These are phyloP conservation scores for Andrena haemorrhoa DNA, from an alignment of 2,888 invertebrate species.

Conservation along the genomic window DNA sequence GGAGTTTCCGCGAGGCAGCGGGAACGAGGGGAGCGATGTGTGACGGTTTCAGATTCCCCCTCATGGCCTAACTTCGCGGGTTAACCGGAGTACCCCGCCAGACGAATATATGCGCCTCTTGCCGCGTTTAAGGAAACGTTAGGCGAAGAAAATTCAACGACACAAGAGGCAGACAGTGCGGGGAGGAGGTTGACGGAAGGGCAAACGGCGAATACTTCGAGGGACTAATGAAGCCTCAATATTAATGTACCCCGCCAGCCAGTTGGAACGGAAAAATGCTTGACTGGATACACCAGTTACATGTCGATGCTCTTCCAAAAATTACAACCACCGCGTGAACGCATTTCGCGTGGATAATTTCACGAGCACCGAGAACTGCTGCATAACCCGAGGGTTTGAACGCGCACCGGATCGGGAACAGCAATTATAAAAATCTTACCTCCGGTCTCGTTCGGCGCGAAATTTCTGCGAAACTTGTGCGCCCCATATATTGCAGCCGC, in stretches of 20 bases:
- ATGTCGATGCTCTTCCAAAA: neutral
- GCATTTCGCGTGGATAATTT: neutral
- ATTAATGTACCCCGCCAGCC: conserved; percentile 21
- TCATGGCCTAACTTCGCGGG: neutral
- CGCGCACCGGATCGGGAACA: neutral
- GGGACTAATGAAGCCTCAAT: conserved; percentile 15
- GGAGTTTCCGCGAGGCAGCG: neutral
- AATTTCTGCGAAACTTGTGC: neutral
- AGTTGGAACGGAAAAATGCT: neutral
- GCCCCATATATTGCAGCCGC: neutral
- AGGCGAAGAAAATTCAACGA: neutral
- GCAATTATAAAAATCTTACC: conserved; percentile 12
- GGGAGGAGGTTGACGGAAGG: neutral
- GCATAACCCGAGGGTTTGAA: neutral
- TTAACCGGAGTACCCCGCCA: conserved; percentile 25
- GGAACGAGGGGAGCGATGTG: neutral
- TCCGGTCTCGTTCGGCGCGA: neutral
- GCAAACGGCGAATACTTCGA: neutral
- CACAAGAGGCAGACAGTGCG: neutral
- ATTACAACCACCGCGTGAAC: neutral
- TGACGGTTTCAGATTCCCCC: conserved; percentile 6
- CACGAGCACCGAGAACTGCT: neutral
- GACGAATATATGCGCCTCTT: conserved; percentile 11
- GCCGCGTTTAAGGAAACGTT: neutral
- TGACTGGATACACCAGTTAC: neutral